Evolutionary conservation across 2,113 vertebrate species (phyloP), one percentile per base, ranked within the genome.

Genomic region (Aramus guarauna): DNA sequence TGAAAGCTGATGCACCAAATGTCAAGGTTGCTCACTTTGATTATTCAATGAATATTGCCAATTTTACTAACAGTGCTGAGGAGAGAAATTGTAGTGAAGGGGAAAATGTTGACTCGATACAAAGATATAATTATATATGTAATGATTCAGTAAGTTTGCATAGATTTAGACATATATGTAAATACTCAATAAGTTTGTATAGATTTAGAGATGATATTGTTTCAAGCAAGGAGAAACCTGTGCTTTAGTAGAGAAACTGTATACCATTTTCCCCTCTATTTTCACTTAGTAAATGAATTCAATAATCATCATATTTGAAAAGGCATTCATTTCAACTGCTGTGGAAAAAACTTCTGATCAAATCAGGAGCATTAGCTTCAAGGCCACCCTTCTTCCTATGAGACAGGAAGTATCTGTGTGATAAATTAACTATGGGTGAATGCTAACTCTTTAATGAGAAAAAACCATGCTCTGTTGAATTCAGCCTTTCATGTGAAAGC

Each of bases 401-500:
- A 81, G 91, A 59, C 66, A 73, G 71, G 89, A 92, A 94, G 67
- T 92, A 92, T 88, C 77, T 85, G 27, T 88, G 73, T 88, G 90
- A 91, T 90, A 89, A 93, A 96, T 91, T 76, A 88, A 87, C 86
- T 78, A 17, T 43, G 81, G 50, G 34, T 93, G 91, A 96, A 92
- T 88, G 60, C 62, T 62, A 69, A 78, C 71, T 69, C 77, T 90
- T 86, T 91, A 97, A 92, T 95, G 96, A 88, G 88, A 91, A 96
- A 96, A 88, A 91, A 94, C 5, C 71, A 83, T 88, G 74, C 74
- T 95, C 80, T 76, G 77, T 69, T 95, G 77, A 90, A 92, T 95
- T 90, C 89, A 95, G 34, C 47, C 74, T 91, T 96, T 92, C 77
- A 73, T 88, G 50, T 95, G 89, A 91, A 96, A 92, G 59, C 50